Percentiles rank a stretch among this genome's conserved stretches.
Evolutionary conservation across 1,140 invertebrate genomes (phyloP).

Genomic region (Solen grandis): DNA sequence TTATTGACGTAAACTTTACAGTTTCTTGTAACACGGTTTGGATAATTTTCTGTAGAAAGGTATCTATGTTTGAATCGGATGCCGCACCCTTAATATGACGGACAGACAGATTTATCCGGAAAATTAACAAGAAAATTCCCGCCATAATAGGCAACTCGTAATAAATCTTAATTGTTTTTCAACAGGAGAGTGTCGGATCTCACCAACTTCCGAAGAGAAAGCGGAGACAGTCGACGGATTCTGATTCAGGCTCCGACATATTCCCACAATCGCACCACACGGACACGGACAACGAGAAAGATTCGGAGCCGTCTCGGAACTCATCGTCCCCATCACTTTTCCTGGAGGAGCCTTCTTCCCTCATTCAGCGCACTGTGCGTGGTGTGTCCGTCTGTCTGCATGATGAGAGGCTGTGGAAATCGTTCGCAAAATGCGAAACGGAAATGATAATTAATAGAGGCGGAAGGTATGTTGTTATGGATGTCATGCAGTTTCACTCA

Average conservation of each 20-base stretch:
- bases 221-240: neutral
- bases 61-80: no score
- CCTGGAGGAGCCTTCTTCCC: neutral
- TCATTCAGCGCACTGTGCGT: neutral
- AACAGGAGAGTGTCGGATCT: no score
- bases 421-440: slow-evolving; percentile 97
- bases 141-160: no score
- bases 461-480: slow-evolving; percentile 94
- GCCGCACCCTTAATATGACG: no score
- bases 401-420: slow-evolving; percentile 96
- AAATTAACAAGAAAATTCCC: no score
- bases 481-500: neutral
- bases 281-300: neutral
- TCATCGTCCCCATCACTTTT: neutral
- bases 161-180: no score
- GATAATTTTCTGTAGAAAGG: no score
- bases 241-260: neutral
- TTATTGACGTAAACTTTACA: no score
- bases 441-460: slow-evolving; percentile 99
- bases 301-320: neutral
- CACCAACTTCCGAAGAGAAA: no score
- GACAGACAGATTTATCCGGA: no score
- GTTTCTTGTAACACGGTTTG: no score
- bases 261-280: neutral
- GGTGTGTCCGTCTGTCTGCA: slow-evolving; percentile 85